Evolutionary conservation across 2,888 invertebrate genomes (phyloP), one percentile per base, ranked within the genome.

Genomic region (Caradrina clavipalpis): DNA sequence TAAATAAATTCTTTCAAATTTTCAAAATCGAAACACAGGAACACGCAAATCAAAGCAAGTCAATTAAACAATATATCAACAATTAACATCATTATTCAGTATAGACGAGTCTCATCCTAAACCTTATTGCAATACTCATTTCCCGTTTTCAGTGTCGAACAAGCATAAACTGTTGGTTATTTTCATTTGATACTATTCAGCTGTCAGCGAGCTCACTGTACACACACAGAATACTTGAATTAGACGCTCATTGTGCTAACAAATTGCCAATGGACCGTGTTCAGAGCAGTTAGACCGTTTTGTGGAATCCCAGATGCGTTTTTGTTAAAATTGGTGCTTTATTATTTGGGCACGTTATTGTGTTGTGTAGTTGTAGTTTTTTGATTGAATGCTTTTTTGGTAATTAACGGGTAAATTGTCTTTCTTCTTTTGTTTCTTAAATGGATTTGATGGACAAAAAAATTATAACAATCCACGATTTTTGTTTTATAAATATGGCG

Each of bases 241-340:
- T 85, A 85, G 79, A 84, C 67, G 75, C 71, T 77, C 82, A 89
- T 88, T 88, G 87, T 87, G 84, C 69, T 62, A 77, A 80, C 85
- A 81, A 86, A 86, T 86, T 81, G 83, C 76, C 71, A 86, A 81
- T 84, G 84, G 73, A 80, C 62, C 69, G 75, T 69, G 66, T 72
- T 76, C 78, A 47, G 61, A 56, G 72, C 78, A 5, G 45, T 45
- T 39, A 39, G 39, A 13, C 11, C 39, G 39, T 51, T 75, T 77
- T 78, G 74, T 74, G 19, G 47, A 26, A 51, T 19, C 13, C 35
- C 57, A 55, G 56, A 54, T 76, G 54, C 45, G 57, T 57, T 79
- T 72, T 78, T 42, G 47, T 65, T 49, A 39, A 54, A 47, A 57
- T 42, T 42, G 21, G 53, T 69, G 78, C 74, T 68, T 54, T 60